phyloP scores from a whole-genome alignment of 2,888 invertebrate genomes.

The Phymatocera aterrima region DNA sequence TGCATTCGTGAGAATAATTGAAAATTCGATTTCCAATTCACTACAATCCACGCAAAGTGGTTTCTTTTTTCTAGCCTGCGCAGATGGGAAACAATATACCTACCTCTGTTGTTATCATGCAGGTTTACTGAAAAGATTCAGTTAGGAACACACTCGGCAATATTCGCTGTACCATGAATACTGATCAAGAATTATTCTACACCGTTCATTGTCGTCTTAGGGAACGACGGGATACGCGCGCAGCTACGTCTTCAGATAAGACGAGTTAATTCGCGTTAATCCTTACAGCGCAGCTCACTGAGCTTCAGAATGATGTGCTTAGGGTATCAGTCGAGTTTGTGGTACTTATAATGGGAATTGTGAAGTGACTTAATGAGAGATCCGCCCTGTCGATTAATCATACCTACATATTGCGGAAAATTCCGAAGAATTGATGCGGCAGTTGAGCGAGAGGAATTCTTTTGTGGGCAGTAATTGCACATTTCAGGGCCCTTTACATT shows the following conservation, averaged over 20 bases:
- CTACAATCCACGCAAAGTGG: no score
- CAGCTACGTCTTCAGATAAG: background rate
- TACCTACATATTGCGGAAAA: background rate
- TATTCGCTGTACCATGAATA: no score
- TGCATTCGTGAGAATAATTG: background rate
- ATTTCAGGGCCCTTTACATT: background rate
- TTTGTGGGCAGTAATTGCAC: background rate
- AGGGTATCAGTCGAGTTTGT: background rate
- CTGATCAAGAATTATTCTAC: background rate
- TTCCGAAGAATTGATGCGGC: background rate
- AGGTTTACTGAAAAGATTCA: no score
- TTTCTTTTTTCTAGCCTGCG: no score
- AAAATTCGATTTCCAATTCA: background rate
- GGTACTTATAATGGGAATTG: background rate
- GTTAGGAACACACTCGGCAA: no score
- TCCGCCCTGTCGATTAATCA: background rate
- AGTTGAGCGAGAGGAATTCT: conserved; percentile 10
- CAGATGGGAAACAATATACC: no score
- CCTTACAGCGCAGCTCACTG: background rate
- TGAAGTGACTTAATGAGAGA: background rate
- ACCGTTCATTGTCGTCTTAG: background rate
- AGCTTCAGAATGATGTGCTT: background rate
- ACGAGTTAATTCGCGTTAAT: background rate
- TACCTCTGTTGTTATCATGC: no score
- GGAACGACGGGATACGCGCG: background rate